A percentile compares a stretch with the other conserved stretches of the same genome.
Conservation (phyloP, 2,888 invertebrate species). For the Temnothorax ravouxi region DNA sequence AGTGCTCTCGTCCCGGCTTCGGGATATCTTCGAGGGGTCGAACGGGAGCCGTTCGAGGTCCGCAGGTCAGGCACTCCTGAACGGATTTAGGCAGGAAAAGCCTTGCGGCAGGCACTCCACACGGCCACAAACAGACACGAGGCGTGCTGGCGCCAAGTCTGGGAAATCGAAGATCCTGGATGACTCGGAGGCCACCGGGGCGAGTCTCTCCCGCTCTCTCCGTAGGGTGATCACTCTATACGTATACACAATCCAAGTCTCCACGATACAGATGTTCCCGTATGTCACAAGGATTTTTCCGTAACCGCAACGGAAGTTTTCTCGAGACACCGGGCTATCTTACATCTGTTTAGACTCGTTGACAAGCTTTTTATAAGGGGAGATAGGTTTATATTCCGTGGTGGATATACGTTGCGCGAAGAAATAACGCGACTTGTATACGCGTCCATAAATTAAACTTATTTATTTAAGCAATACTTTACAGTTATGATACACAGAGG, state of each 20-base stretch:
- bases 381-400: conserved; percentile 34
- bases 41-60: conserved; percentile 60
- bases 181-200: conserved; percentile 55
- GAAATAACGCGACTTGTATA: conserved; percentile 8
- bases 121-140: conserved; percentile 62
- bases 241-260: conserved; percentile 42
- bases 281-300: conserved; percentile 50
- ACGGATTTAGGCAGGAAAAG: conserved; percentile 71
- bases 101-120: conserved; percentile 59
- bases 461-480: conserved; percentile 13
- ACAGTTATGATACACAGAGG: neutral
- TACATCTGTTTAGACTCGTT: conserved; percentile 53
- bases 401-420: neutral
- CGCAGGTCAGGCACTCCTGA: conserved; percentile 66
- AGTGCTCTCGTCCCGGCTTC: conserved; percentile 59
- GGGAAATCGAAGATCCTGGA: conserved; percentile 61
- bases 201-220: conserved; percentile 5
- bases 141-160: conserved; percentile 72
- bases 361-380: conserved; percentile 43
- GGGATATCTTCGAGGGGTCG: conserved; percentile 55
- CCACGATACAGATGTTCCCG: conserved; percentile 54
- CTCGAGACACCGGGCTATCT: conserved; percentile 17
- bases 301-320: conserved; percentile 41
- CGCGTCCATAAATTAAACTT: conserved; percentile 28
- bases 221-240: conserved; percentile 51